These are phyloP conservation scores for Iphiclides podalirius DNA, from an alignment of 2,888 invertebrate genomes.

Conservation along the genomic window DNA sequence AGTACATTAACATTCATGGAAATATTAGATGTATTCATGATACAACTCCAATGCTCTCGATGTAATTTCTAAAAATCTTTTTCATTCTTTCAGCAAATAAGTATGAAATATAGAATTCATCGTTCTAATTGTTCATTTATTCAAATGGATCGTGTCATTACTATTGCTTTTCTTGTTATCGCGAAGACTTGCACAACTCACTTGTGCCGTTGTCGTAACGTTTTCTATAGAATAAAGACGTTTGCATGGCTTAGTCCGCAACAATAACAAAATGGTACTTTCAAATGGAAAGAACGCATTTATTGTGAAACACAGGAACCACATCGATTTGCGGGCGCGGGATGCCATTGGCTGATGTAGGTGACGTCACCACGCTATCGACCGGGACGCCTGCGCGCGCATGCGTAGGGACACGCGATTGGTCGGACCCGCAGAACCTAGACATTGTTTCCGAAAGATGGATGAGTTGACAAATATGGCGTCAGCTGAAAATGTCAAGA, in stretches of 20 bases:
- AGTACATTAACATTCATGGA: no score
- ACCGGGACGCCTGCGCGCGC: constrained; percentile 16
- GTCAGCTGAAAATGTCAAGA: constrained; percentile 19
- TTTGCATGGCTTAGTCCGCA: not conserved
- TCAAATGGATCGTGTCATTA: no score
- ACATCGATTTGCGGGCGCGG: constrained; percentile 13
- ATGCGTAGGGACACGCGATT: constrained; percentile 13
- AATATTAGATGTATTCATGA: no score
- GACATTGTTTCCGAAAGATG: constrained; percentile 15
- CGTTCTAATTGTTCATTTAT: no score
- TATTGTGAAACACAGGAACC: constrained; percentile 18
- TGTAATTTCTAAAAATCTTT: no score
- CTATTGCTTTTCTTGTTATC: no score
- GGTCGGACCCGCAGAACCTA: constrained; percentile 10
- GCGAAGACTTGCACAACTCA: no score
- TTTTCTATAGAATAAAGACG: no score
- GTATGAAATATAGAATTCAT: no score
- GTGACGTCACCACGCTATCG: constrained; percentile 23
- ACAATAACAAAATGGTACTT: not conserved
- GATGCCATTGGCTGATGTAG: constrained; percentile 11
- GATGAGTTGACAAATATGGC: constrained; percentile 17
- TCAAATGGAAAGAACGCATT: constrained; percentile 6
- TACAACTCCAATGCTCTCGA: no score
- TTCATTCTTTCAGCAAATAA: no score
- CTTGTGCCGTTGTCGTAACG: no score